phyloP scores from a whole-genome alignment of 92 coral and sea anemone genomes.

The Diadumene lineata region DNA sequence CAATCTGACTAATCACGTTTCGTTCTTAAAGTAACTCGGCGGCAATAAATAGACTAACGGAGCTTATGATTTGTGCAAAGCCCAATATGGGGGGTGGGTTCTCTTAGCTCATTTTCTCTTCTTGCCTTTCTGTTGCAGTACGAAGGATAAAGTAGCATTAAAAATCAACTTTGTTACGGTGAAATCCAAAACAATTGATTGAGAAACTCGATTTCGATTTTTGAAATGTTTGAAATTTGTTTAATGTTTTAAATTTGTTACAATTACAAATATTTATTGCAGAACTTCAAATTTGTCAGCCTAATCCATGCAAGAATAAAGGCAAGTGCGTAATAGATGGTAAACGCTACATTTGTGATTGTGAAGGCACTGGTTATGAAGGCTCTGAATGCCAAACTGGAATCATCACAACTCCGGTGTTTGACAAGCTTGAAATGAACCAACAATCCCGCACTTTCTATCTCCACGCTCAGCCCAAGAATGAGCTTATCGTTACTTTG shows the following conservation, averaged over 20 bases:
- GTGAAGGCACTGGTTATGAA: conserved; percentile 50
- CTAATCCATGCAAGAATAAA: conserved; percentile 56
- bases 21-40: too few species aligned
- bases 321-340: conserved; percentile 44
- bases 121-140: too few species aligned
- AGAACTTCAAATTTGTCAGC: conserved; percentile 45
- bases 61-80: too few species aligned
- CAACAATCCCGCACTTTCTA: conserved; percentile 19
- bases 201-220: neutral
- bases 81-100: too few species aligned
- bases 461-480: conserved; percentile 37
- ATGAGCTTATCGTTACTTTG: conserved; percentile 24
- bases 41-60: too few species aligned
- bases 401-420: conserved; percentile 35
- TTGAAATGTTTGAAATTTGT: too few species aligned
- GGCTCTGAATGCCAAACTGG: conserved; percentile 55
- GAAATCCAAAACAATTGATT: too few species aligned
- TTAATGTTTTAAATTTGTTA: too few species aligned
- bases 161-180: too few species aligned
- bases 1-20: too few species aligned
- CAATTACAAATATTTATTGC: neutral
- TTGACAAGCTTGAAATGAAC: conserved; percentile 40
- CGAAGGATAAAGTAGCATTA: too few species aligned
- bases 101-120: too few species aligned
- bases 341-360: conserved; percentile 33